Evolutionary conservation across 2,113 vertebrate species (phyloP).

Genomic region (Thalassoma bifasciatum): DNA sequence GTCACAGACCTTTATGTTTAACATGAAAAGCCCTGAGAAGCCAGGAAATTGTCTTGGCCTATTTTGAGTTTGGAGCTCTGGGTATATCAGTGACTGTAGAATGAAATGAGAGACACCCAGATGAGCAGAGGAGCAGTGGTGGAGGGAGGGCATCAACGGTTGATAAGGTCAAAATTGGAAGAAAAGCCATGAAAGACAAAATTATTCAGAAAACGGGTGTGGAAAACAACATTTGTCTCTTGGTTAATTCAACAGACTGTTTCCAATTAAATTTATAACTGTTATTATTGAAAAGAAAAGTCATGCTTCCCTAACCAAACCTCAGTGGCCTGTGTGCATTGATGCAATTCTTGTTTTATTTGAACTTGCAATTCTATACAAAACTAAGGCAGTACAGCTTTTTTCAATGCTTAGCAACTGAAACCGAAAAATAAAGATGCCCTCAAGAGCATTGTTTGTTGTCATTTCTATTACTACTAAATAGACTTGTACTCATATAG

Average conservation of each 20-base stretch:
- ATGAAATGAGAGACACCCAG: slow-evolving; percentile 68
- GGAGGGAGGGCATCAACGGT: slow-evolving; percentile 23
- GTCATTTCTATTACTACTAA: too few species aligned
- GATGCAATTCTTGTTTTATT: too few species aligned
- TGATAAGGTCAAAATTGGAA: slow-evolving; percentile 53
- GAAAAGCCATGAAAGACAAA: background rate
- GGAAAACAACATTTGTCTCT: slow-evolving; percentile 5
- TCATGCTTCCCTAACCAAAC: too few species aligned
- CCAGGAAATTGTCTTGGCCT: slow-evolving; percentile 57
- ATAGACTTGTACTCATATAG: too few species aligned
- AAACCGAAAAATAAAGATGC: too few species aligned
- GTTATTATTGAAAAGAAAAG: too few species aligned
- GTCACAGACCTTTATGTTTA: slow-evolving; percentile 42
- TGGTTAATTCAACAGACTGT: background rate
- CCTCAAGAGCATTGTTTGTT: too few species aligned
- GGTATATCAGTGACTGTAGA: slow-evolving; percentile 70
- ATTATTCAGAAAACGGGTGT: slow-evolving; percentile 1
- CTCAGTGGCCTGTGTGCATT: too few species aligned
- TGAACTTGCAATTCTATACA: too few species aligned
- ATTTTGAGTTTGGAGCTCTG: slow-evolving; percentile 62
- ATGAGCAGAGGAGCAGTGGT: slow-evolving; percentile 34
- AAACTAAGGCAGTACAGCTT: too few species aligned
- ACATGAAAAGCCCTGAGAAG: slow-evolving; percentile 63
- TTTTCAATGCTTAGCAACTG: too few species aligned
- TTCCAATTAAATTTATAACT: too few species aligned